Evolutionary conservation across 1,140 invertebrate species (phyloP), one percentile per base, ranked within the genome.

Genomic region (Pogonomyrmex californicus): DNA sequence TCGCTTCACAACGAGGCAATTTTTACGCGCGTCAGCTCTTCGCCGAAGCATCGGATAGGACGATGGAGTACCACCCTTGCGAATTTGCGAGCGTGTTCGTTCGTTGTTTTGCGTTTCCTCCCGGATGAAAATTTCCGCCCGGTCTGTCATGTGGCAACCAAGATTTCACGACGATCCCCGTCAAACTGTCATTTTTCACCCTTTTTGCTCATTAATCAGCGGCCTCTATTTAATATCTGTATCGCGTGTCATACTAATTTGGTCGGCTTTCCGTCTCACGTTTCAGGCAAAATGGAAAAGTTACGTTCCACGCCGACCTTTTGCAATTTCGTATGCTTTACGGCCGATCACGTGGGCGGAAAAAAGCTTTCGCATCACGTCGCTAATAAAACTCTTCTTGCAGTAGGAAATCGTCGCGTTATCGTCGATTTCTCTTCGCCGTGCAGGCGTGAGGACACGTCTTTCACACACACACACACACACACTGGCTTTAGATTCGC

Each of bases 361-460:
- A 17, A 5, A 17, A 41, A 81, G 17, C 17, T 58, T 56, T 81
- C 65, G 51, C 17, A 71, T 63, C 78, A 56, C 49, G 47, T 68
- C 36, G 77, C 63, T 81, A 71, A 56, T 81, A 58, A 81, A 81
- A 81, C 23, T 71, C n/a, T 14, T 79, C 44, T 17, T 4, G 17
- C 5, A 2, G 30, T 4, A 17, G 6, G 4, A 44, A 65, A 33
- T 70, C n/a, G n/a, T n/a, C 33, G 77, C 23, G 33, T 68, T 81
- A 70, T 70, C 47, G 49, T 17, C 9, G 44, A 12, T 17, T 9
- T 38, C 17, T 65, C 17, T 6, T 33, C 44, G n/a, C 12, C 44
- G 44, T 10, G 51, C 36, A 23, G 49, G 17, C 12, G 65, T 66
- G 33, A 68, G n/a, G 7, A 1, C 38, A 58, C 36, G 33, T 23